Percentiles rank a stretch among this genome's conserved stretches.
Conservation (phyloP, 2,888 invertebrate genomes). For the Gymnoscelis rufifasciata region DNA sequence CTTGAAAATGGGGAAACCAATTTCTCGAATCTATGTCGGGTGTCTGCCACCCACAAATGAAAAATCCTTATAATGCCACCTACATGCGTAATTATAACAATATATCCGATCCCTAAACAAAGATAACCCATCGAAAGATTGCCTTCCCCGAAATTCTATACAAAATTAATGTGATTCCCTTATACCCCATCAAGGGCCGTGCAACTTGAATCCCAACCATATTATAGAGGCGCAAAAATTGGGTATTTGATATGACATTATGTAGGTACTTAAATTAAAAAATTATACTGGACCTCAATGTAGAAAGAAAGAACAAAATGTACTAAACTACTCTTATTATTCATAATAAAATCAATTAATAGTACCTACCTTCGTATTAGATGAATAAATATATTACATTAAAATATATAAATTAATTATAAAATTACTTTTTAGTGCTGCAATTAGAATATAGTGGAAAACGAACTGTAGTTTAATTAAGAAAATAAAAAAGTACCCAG, state of each 20-base stretch:
- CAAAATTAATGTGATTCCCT: conserved; percentile 4
- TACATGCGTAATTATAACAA: background rate
- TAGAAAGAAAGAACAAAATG: too few relatives aligned
- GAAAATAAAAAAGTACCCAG: too few relatives aligned
- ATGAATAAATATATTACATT: too few relatives aligned
- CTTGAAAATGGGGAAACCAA: conserved; percentile 15
- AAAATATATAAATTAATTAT: too few relatives aligned
- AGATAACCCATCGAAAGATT: background rate
- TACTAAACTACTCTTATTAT: too few relatives aligned
- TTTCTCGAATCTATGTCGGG: conserved; percentile 6
- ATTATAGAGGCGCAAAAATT: background rate
- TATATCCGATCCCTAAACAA: background rate
- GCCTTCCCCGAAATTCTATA: conserved; percentile 1
- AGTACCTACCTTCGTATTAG: too few relatives aligned
- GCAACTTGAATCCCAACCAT: conserved; percentile 6
- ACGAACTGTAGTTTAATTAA: too few relatives aligned
- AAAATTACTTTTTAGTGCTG: too few relatives aligned
- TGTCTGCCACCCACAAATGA: conserved; percentile 3
- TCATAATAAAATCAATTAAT: too few relatives aligned
- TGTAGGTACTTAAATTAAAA: too few relatives aligned
- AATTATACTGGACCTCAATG: too few relatives aligned
- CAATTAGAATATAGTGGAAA: too few relatives aligned
- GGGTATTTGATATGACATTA: background rate
- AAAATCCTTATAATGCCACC: conserved; percentile 2
- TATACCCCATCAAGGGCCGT: conserved; percentile 1